These are phyloP conservation scores for Sminthurides aquaticus DNA, from an alignment of 2,888 invertebrate species.

Conservation along the genomic window DNA sequence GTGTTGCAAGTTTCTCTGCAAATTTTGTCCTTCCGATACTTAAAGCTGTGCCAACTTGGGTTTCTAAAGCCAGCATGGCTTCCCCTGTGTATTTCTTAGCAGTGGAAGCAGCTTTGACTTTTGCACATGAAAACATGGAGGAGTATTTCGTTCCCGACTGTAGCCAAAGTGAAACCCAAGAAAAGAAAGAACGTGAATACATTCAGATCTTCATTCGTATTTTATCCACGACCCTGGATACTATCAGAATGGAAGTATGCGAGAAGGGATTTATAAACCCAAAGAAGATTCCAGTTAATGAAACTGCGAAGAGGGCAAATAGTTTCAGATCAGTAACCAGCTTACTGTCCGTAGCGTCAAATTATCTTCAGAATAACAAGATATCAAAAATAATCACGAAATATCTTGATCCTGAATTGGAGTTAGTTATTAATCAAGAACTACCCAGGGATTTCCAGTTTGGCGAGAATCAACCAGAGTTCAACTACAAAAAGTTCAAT, in stretches of 20 bases:
- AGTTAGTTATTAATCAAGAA: slow-evolving; percentile 32
- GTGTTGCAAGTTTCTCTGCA: slow-evolving; percentile 11
- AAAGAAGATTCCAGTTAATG: neutral
- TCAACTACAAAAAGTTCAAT: slow-evolving; percentile 32
- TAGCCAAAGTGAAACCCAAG: slow-evolving; percentile 6
- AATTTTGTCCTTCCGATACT: slow-evolving; percentile 17
- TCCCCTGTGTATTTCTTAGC: slow-evolving; percentile 28
- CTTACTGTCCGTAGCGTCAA: slow-evolving; percentile 36
- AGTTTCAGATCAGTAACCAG: slow-evolving; percentile 26
- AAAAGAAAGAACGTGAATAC: slow-evolving; percentile 16
- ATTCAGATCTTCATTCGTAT: slow-evolving; percentile 10
- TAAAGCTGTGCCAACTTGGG: slow-evolving; percentile 13
- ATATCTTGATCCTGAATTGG: slow-evolving; percentile 34
- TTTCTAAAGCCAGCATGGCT: slow-evolving; percentile 2
- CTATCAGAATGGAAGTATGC: slow-evolving; percentile 25
- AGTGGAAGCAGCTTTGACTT: slow-evolving; percentile 35
- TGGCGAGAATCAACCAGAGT: slow-evolving; percentile 32
- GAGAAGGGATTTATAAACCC: slow-evolving; percentile 26
- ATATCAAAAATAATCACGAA: slow-evolving; percentile 33
- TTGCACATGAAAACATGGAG: slow-evolving; percentile 27
- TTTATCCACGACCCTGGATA: slow-evolving; percentile 9
- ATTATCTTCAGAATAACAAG: slow-evolving; percentile 36
- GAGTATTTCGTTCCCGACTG: slow-evolving; percentile 11
- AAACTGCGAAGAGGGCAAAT: neutral
- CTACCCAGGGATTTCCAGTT: slow-evolving; percentile 33